A percentile compares a stretch with the other conserved stretches of the same genome.
These are phyloP conservation scores for Lasius platythorax DNA, from an alignment of 2,888 invertebrate species.

Conservation along the genomic window DNA sequence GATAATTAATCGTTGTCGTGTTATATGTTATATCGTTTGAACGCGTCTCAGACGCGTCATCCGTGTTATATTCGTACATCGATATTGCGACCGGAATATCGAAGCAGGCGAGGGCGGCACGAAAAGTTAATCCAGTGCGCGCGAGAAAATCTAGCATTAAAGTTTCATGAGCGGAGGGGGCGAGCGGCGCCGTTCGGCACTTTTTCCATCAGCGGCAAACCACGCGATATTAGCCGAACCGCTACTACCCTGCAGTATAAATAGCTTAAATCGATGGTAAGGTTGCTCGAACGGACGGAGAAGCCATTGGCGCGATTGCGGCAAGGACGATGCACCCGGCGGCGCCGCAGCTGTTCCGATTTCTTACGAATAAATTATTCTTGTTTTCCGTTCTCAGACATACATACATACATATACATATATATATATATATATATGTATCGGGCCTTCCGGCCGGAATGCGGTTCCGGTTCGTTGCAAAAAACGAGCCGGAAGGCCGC, in stretches of 20 bases:
- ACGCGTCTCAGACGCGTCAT: neutral
- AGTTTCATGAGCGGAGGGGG: conserved; percentile 53
- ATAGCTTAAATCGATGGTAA: conserved; percentile 58
- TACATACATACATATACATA: neutral
- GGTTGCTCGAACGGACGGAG: conserved; percentile 28
- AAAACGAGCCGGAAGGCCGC: neutral
- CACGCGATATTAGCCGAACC: conserved; percentile 52
- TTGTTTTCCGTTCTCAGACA: conserved; percentile 19
- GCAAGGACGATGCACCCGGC: conserved; percentile 33
- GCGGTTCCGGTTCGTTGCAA: conserved; percentile 55
- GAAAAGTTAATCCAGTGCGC: conserved; percentile 16
- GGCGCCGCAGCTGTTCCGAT: conserved; percentile 51
- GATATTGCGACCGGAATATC: conserved; percentile 43
- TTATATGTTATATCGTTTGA: neutral
- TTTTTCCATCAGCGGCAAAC: conserved; percentile 52
- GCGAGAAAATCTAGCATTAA: conserved; percentile 56
- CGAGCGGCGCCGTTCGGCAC: conserved; percentile 19
- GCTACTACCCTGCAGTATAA: conserved; percentile 43
- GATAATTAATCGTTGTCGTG: conserved; percentile 28
- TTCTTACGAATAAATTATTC: conserved; percentile 56
- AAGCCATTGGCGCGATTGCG: conserved; percentile 24
- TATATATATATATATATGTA: too few species aligned
- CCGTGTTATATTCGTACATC: neutral
- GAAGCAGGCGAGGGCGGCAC: neutral
- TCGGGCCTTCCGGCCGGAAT: conserved; percentile 40